These are phyloP conservation scores for Apodemus agrarius DNA, from an alignment of 2,797 vertebrate species.

Conservation along the genomic window DNA sequence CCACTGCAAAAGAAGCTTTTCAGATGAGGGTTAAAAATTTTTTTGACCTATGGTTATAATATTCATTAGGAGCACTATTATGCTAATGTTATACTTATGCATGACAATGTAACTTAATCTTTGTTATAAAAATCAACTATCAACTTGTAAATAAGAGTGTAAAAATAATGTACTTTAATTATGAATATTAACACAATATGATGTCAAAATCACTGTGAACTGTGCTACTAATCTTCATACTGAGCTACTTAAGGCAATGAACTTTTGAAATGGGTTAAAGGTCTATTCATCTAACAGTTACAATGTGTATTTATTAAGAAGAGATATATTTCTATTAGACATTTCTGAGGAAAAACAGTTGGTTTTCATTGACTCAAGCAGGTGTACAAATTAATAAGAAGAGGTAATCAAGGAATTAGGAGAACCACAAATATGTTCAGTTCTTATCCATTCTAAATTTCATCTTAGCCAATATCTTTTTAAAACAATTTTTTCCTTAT, in stretches of 20 bases:
- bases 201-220: conserved; percentile 20
- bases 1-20: neutral
- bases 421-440: conserved; percentile 29
- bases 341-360: neutral
- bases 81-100: neutral
- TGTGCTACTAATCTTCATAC: neutral
- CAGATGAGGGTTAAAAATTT: neutral
- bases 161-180: neutral
- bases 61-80: neutral
- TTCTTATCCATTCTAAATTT: neutral
- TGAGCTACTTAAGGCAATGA: neutral
- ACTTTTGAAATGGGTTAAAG: neutral
- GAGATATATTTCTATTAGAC: neutral
- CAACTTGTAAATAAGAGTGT: neutral
- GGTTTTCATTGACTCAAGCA: neutral
- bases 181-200: neutral
- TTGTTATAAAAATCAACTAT: neutral
- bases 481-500: too few relatives aligned
- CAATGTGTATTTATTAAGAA: conserved; percentile 12
- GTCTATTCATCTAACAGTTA: conserved; percentile 29
- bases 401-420: neutral
- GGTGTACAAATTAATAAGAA: neutral
- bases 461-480: neutral
- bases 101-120: neutral
- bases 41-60: neutral